Conservation (phyloP, 2,797 vertebrate species). For the Phyllotis vaccarum region DNA sequence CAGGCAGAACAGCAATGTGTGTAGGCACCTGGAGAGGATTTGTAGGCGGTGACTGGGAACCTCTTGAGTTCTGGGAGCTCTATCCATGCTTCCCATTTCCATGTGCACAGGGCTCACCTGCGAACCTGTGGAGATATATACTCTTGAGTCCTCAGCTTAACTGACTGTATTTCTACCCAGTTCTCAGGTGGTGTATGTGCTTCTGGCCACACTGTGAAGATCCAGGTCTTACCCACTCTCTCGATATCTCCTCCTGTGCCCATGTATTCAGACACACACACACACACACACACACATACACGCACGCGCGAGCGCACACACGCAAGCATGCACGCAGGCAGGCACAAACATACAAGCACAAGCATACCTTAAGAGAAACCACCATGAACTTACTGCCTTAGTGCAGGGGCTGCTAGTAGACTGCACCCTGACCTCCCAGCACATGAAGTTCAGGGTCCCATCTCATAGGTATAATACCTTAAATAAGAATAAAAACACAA, state of each 20-base stretch:
- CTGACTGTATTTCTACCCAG: neutral
- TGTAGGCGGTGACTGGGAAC: neutral
- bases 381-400: neutral
- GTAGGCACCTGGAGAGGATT: neutral
- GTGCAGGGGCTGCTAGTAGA: neutral
- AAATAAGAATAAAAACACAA: neutral
- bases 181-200: neutral
- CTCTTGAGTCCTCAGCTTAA: neutral
- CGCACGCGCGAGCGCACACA: neutral
- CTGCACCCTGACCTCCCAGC: fast-evolving
- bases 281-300: neutral
- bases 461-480: neutral
- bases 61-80: neutral
- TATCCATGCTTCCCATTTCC: neutral
- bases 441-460: neutral
- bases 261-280: neutral
- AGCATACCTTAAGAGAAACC: neutral
- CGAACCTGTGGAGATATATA: neutral
- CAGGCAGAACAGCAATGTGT: neutral
- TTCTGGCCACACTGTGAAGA: neutral
- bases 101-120: neutral
- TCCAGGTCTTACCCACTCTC: neutral
- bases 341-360: neutral
- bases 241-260: neutral
- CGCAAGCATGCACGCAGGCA: fast-evolving